Evolutionary conservation across 2,888 invertebrate species (phyloP).

Genomic region (Lordiphosa fenestrarum): DNA sequence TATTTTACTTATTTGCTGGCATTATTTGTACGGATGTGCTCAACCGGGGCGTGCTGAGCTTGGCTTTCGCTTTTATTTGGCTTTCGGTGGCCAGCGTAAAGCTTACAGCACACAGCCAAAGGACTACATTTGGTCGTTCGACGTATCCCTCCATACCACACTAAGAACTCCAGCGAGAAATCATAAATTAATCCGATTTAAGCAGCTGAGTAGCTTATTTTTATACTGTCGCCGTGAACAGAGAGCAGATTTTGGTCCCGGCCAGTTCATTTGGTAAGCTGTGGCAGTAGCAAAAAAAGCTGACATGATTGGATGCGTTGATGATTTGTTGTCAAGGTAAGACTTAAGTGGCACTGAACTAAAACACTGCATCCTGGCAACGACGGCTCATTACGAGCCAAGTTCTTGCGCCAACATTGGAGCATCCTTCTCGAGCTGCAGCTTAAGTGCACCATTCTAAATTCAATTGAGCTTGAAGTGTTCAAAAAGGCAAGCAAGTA

Average conservation of each 20-base stretch:
- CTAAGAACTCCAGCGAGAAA: constrained; percentile 43
- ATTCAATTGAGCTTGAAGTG: constrained; percentile 69
- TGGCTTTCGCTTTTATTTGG: constrained; percentile 51
- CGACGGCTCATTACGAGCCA: constrained; percentile 33
- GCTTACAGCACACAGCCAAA: constrained; percentile 43
- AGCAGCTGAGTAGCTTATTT: constrained; percentile 76
- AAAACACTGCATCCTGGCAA: constrained; percentile 29
- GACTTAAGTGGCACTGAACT: constrained; percentile 24
- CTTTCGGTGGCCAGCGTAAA: constrained; percentile 45
- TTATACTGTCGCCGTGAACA: constrained; percentile 25
- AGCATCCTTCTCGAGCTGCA: constrained; percentile 15
- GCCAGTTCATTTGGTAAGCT: constrained; percentile 7
- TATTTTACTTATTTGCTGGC: constrained; percentile 67
- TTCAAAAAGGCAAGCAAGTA: constrained; percentile 52
- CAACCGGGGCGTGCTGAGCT: constrained; percentile 44
- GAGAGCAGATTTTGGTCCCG: not conserved
- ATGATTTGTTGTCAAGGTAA: constrained; percentile 47
- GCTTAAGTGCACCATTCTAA: constrained; percentile 58
- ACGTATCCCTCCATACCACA: constrained; percentile 20
- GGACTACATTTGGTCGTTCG: constrained; percentile 52
- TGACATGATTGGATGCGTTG: constrained; percentile 40
- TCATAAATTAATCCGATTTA: constrained; percentile 78
- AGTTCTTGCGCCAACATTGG: not conserved
- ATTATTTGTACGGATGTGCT: constrained; percentile 62
- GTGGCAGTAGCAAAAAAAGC: constrained; percentile 9